A percentile compares a stretch with the other conserved stretches of the same genome.
Conservation (phyloP, 2,113 vertebrate species). For the Strix uralensis region DNA sequence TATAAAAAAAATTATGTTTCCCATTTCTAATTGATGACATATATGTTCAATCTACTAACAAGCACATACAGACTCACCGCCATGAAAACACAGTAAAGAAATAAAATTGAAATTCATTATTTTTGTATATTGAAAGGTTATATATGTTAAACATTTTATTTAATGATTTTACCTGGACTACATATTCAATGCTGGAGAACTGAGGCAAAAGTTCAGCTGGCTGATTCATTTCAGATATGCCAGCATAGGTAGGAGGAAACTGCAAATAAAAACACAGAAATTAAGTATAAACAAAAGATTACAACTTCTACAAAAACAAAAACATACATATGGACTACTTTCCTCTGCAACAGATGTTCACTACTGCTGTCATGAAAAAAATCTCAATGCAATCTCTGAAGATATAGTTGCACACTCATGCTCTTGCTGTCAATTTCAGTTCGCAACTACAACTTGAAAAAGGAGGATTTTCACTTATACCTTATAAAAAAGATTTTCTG, state of each 20-base stretch:
- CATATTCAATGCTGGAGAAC: slow-evolving; percentile 98
- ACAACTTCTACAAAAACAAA: neutral
- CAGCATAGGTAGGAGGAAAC: slow-evolving; percentile 97
- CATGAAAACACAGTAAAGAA: neutral
- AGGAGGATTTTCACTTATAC: neutral
- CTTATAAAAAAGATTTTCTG: neutral
- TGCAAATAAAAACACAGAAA: slow-evolving; percentile 58
- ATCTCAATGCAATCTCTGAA: neutral
- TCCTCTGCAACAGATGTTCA: neutral
- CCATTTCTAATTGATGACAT: neutral
- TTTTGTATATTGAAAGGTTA: neutral
- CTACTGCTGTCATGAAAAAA: neutral
- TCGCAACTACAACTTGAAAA: neutral
- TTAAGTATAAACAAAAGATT: neutral
- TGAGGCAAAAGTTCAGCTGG: slow-evolving; percentile 96
- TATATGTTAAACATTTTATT: neutral
- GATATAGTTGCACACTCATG: neutral
- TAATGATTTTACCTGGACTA: slow-evolving; percentile 87
- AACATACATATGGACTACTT: neutral
- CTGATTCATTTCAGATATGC: slow-evolving; percentile 96
- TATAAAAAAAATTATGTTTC: neutral
- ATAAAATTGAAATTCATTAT: neutral
- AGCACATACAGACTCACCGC: neutral
- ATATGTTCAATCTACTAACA: neutral
- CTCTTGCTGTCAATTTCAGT: neutral